A percentile compares a stretch with the other conserved stretches of the same genome.
Evolutionary conservation across 2,797 vertebrate species (phyloP).

Genomic region (Apogon hyalosoma): DNA sequence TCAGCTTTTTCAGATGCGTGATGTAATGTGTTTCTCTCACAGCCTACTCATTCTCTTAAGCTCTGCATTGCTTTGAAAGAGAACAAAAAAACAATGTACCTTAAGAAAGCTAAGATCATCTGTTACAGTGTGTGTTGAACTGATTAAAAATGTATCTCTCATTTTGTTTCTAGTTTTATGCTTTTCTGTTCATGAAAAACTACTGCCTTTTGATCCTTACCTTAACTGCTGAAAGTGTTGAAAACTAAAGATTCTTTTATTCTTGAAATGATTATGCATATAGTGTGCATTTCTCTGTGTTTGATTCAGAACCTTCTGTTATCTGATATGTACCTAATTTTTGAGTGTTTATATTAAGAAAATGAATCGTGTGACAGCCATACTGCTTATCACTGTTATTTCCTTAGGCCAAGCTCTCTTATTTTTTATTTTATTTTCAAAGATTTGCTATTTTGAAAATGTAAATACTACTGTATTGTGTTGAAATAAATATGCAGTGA

Average conservation of each 20-base stretch:
- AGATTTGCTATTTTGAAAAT: constrained; percentile 58
- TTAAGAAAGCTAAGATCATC: constrained; percentile 33
- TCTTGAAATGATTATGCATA: constrained; percentile 37
- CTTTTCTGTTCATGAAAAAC: constrained; percentile 30
- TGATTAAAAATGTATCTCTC: constrained; percentile 11
- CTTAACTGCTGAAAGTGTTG: constrained; percentile 41
- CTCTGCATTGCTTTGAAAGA: constrained; percentile 53
- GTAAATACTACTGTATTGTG: constrained; percentile 68
- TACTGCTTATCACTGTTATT: constrained; percentile 47
- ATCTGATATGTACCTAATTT: constrained; percentile 39
- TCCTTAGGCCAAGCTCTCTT: constrained; percentile 6
- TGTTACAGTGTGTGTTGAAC: constrained; percentile 39
- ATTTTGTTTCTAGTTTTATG: constrained; percentile 33
- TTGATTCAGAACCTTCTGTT: constrained; percentile 42
- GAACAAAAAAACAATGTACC: constrained; percentile 46
- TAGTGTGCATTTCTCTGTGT: constrained; percentile 39
- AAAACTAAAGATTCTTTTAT: constrained; percentile 29
- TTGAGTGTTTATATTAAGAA: constrained; percentile 55
- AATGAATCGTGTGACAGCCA: constrained; percentile 45
- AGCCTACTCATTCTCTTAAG: constrained; percentile 43
- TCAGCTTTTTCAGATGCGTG: constrained; percentile 50
- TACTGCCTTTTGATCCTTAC: constrained; percentile 41
- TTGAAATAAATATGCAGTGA: constrained; percentile 77
- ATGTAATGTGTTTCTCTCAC: constrained; percentile 49
- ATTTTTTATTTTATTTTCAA: constrained; percentile 27